Base-by-base conservation (phyloP, 2,113 vertebrate species). In the Bambusicola thoracicus region DNA sequence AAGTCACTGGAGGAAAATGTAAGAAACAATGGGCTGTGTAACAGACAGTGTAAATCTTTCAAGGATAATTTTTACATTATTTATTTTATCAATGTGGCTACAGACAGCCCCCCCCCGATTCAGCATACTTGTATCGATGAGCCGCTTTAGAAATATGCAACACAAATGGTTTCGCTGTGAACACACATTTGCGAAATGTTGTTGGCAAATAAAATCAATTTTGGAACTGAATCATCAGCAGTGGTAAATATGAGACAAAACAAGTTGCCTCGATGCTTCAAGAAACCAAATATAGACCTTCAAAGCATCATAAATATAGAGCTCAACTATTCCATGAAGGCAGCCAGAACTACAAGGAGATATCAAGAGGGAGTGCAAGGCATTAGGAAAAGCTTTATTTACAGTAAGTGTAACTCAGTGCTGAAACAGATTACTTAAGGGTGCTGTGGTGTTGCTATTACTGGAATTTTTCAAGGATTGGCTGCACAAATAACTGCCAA, bases 1-100 rank as follows among this genome's bases (percentile, higher is more conserved):
- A 94, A 94, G 93, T 90, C 89, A 66, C 56, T 46, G 30, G 65
- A 59, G 85, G 51, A 83, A 91, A 91, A 84, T 70, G 67, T 69
- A 90, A 93, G 59, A 19, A 86, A 87, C 44, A 62, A 81, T 1
- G 2, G 89, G 58, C 43, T 91, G 38, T 87, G 84, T 88, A 90
- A 87, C 55, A 87, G 89, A 85, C 79, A 91, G 93, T 36, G 75
- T 92, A 51, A 92, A 82, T 83, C 93, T 44, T 83, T 91, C 65
- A 43, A 87, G 63, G 51, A 55, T 72, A 58, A 69, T 70, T 94
- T 87, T 83, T 82, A 74, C 70, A 1, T 0, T 76, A 84, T 90
- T 82, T 44, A 67, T 90, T 89, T 91, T 91, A 74, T 95, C 87
- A 87, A 24, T 58, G 81, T 80, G 46, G 22, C 77, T 94, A 81